Percentiles rank a stretch among this genome's conserved stretches.
These are phyloP conservation scores for Burhinus oedicnemus DNA, from an alignment of 2,113 vertebrate species.

Conservation along the genomic window DNA sequence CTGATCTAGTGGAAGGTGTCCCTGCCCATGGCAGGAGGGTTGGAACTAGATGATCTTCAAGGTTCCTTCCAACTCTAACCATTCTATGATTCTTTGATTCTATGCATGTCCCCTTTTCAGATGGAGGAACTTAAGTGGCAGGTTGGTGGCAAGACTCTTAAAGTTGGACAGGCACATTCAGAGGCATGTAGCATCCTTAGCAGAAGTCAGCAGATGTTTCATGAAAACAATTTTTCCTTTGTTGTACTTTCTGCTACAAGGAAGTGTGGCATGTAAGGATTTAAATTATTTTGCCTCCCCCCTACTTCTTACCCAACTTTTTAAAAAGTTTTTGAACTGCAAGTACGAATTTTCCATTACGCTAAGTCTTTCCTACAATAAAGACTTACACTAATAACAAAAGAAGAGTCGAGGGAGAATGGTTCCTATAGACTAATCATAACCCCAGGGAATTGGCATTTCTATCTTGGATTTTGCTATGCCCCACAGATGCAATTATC, in stretches of 20 bases:
- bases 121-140: not conserved
- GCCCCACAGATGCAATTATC: constrained; percentile 48
- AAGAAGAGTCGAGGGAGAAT: constrained; percentile 3
- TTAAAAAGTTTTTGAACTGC: not conserved
- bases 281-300: not conserved
- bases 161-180: not conserved
- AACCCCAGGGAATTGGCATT: constrained; percentile 11
- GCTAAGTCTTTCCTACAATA: not conserved
- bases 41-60: not conserved
- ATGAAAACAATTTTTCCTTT: not conserved
- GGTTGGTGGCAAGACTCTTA: not conserved
- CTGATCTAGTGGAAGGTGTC: not conserved
- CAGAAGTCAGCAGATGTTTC: not conserved
- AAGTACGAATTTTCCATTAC: not conserved
- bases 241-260: not conserved
- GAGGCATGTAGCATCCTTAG: not conserved
- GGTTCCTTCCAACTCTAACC: not conserved
- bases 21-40: not conserved
- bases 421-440: constrained; percentile 16
- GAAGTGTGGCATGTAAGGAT: not conserved
- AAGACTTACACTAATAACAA: constrained; percentile 5
- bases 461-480: constrained; percentile 36
- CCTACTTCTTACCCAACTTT: not conserved
- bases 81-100: not conserved
- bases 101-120: not conserved